phyloP scores from a whole-genome alignment of 2,113 vertebrate genomes.

The Ceuthmochares aereus region DNA sequence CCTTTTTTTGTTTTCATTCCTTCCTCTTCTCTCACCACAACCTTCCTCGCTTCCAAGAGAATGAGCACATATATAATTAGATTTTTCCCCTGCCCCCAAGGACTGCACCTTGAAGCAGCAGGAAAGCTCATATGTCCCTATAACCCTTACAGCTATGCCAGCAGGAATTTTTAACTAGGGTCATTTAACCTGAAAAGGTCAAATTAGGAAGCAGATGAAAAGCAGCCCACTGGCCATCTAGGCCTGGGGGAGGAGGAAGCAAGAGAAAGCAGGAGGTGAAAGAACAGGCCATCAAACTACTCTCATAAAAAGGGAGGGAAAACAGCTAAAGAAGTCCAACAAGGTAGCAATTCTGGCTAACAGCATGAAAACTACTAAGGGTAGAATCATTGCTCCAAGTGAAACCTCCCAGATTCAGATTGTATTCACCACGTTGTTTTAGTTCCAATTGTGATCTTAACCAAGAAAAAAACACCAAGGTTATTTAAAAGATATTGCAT shows the following conservation, averaged over 20 bases:
- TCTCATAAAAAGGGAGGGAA: not conserved
- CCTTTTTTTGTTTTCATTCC: slow-evolving; percentile 32
- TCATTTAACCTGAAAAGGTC: slow-evolving; percentile 60
- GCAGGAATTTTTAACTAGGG: slow-evolving; percentile 61
- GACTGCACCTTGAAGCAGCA: slow-evolving; percentile 60
- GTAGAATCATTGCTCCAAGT: not conserved
- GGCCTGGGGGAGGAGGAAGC: slow-evolving; percentile 21
- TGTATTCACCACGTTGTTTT: not conserved
- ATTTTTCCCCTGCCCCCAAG: slow-evolving; percentile 32
- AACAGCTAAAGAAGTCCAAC: not conserved
- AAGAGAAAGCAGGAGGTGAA: slow-evolving; percentile 21
- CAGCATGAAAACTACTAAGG: not conserved
- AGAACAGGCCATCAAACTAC: slow-evolving; percentile 17
- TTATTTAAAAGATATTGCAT: not conserved
- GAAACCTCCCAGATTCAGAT: not conserved
- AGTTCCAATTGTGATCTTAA: not conserved
- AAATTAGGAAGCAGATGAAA: slow-evolving; percentile 60
- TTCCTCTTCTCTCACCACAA: slow-evolving; percentile 52
- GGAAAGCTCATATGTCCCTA: slow-evolving; percentile 49
- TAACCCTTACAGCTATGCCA: slow-evolving; percentile 39
- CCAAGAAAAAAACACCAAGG: not conserved
- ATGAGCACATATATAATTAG: slow-evolving; percentile 52
- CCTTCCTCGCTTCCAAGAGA: slow-evolving; percentile 19
- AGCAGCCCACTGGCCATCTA: slow-evolving; percentile 38
- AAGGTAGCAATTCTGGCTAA: not conserved